Evolutionary conservation across 2,797 vertebrate genomes (phyloP), one percentile per base, ranked within the genome.

Genomic region (Allenopithecus nigroviridis): DNA sequence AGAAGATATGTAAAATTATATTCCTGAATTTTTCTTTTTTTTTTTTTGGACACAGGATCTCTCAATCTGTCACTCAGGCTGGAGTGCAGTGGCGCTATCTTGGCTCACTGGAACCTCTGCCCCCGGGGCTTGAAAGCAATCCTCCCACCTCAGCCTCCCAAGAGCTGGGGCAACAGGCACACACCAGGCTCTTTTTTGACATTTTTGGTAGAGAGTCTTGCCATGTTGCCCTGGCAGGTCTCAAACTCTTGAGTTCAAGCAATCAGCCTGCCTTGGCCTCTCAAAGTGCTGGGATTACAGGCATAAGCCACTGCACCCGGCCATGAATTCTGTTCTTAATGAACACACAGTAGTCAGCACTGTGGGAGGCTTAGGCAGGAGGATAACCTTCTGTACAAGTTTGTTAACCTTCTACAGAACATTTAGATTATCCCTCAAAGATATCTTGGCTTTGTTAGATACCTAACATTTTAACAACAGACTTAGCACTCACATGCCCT

Each of bases 331-430:
- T 78, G 64, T 80, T 94, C 80, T 92, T 89, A 30, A n/a, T 39
- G 94, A 94, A 94, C 5, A 95, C 39, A 86, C 1, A 55, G 48
- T 61, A 22, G 50, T 84, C 68, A 80, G 17, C 16, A 33, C 22
- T 55, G 19, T 84, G 50, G 8, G 91, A 83, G 41, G 76, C 93
- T 33, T n/a, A n/a, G 16, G 33, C 30, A 68, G 61, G 61, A 68
- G 33, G 30, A 68, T n/a, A 91, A 86, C 39, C 41, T 84, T 86
- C 78, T 50, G 46, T 11, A 95, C 8, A 92, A 80, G 61, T 93
- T 6, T 87, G 46, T 84, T 95, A 91, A 86, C 36, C 46, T 87
- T 84, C 78, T 55, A 50, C 13, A 94, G 36, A 91, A 92, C 91
- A 86, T 12, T 4, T 59, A 64, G 28, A n/a, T 61, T 84, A 46